Evolutionary conservation across 2,888 invertebrate species (phyloP), one percentile per base, ranked within the genome.

Genomic region (Meloe dianella): DNA sequence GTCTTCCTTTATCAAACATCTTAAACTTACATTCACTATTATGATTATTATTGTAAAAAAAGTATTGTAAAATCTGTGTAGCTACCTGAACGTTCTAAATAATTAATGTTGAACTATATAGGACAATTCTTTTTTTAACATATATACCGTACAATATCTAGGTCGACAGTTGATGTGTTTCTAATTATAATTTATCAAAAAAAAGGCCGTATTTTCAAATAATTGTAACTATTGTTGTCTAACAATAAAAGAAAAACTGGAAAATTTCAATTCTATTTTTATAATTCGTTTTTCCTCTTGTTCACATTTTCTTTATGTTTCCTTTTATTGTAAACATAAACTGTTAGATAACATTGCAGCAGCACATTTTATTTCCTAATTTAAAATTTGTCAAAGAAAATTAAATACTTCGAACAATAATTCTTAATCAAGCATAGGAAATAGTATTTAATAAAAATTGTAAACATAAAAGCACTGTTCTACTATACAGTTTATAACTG

Each of bases 51-150:
- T 22, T 51, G 12, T 51, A 4, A 22, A 4, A 10, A 10, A 22
- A 7, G 22, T 51, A 22, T 51, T 10, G 51, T 51, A 9, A n/a
- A 22, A 14, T 54, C 54, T 27, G 8, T 54, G n/a, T 58, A 61
- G 54, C 51, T 67, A 70, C 64, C 66, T 66, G 70, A 62, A 54
- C 27, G 71, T 66, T 68, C 66, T 59, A 70, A 65, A 68, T 72
- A 67, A 70, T 68, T 59, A 70, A 69, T 68, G 71, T 65, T 63
- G 59, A 65, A 24, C 27, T 54, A n/a, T n/a, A n/a, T n/a, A 24
- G 54, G 10, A 66, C 65, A 60, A 65, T 66, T 72, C 71, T 70
- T 72, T 72, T 70, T 72, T 72, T 70, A 70, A 70, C 69, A 61
- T 64, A 67, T 61, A 65, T 67, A 64, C 66, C 60, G 64, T 65